Conservation (phyloP, 1,140 invertebrate genomes). For the Epicauta chinensis region DNA sequence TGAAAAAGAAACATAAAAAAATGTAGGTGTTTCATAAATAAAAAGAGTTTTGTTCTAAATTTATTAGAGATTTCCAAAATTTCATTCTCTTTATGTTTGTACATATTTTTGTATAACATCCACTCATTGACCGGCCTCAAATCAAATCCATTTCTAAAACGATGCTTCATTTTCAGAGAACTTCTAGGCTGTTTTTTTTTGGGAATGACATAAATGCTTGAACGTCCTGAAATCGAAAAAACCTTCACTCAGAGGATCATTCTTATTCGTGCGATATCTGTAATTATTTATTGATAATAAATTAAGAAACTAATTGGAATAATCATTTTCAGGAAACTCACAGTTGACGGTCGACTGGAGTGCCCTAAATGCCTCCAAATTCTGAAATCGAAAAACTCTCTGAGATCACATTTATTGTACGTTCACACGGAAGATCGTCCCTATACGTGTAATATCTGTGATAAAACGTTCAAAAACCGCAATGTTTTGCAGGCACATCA, state of each 20-base stretch:
- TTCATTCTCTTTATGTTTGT: not conserved
- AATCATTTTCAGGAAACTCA: too few species aligned
- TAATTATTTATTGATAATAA: too few species aligned
- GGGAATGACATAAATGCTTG: too few species aligned
- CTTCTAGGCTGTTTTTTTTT: too few species aligned
- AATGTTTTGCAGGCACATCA: constrained; percentile 40
- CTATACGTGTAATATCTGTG: constrained; percentile 53
- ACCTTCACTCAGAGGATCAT: too few species aligned
- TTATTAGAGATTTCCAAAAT: not conserved
- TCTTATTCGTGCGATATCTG: too few species aligned
- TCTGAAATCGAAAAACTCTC: constrained; percentile 37
- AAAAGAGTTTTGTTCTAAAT: not conserved
- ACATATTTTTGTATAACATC: not conserved
- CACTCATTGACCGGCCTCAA: constrained; percentile 3
- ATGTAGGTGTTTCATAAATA: not conserved
- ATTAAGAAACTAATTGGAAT: too few species aligned
- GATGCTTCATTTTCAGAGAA: too few species aligned
- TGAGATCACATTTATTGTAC: constrained; percentile 49
- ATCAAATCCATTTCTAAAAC: too few species aligned
- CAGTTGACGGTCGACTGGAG: too few species aligned
- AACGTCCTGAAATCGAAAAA: too few species aligned
- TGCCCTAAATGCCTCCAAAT: constrained; percentile 7
- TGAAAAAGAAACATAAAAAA: constrained; percentile 38
- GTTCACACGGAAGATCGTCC: constrained; percentile 52
- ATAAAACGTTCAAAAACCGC: constrained; percentile 44